A percentile compares a stretch with the other conserved stretches of the same genome.
phyloP scores from a whole-genome alignment of 2,888 invertebrate species.

The Drosophila neonasuta region DNA sequence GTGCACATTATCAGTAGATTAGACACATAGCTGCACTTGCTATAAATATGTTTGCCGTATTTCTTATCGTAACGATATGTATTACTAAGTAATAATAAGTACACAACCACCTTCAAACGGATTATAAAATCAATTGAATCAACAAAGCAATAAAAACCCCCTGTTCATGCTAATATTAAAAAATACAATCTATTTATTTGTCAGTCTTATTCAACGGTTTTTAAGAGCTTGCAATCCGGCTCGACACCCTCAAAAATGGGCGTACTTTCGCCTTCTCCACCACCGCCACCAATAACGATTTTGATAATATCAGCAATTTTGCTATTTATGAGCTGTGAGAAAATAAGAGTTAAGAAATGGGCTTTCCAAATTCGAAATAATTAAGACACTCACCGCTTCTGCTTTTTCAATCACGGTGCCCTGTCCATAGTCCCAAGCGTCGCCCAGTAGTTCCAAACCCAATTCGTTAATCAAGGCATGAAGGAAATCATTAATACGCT shows the following conservation, averaged over 20 bases:
- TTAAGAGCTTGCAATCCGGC: slow-evolving; percentile 69
- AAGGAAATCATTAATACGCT: slow-evolving; percentile 74
- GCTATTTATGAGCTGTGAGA: slow-evolving; percentile 68
- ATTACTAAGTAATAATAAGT: too few species aligned
- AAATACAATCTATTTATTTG: slow-evolving; percentile 1
- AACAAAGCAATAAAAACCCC: background rate
- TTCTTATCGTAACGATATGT: slow-evolving; percentile 31
- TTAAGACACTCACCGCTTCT: slow-evolving; percentile 62
- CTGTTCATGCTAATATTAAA: background rate
- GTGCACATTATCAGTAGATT: slow-evolving; percentile 46
- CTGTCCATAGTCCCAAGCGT: slow-evolving; percentile 73
- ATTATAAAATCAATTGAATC: slow-evolving; percentile 23
- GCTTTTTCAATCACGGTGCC: slow-evolving; percentile 45
- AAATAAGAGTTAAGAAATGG: background rate
- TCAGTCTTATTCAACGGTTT: slow-evolving; percentile 38
- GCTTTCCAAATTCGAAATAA: background rate
- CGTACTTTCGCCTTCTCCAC: slow-evolving; percentile 48
- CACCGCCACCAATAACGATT: slow-evolving; percentile 63
- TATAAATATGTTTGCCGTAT: slow-evolving; percentile 31
- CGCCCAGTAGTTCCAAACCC: slow-evolving; percentile 76
- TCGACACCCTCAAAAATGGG: slow-evolving; percentile 79
- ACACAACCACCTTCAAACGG: slow-evolving; percentile 15
- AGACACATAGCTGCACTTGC: slow-evolving; percentile 17
- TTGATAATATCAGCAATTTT: slow-evolving; percentile 65
- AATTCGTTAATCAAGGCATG: slow-evolving; percentile 78